Evolutionary conservation across 2,888 invertebrate genomes (phyloP).

Genomic region (Synanthedon myopaeformis): DNA sequence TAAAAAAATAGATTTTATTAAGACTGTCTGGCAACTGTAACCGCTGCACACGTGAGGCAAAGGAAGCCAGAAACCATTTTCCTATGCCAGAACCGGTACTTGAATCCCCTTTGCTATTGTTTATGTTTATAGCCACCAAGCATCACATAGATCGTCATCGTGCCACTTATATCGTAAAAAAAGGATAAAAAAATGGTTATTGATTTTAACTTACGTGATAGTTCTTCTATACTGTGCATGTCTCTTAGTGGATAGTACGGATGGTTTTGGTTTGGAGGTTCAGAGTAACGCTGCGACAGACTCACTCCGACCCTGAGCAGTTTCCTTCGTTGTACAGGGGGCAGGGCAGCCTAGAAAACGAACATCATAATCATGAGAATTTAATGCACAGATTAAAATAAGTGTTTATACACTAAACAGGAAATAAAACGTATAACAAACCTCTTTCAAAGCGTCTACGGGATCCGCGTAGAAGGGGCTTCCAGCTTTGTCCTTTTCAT

Average conservation of each 20-base stretch:
- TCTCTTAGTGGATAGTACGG: constrained; percentile 62
- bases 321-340: constrained; percentile 56
- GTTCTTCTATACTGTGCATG: constrained; percentile 67
- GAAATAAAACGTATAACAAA: constrained; percentile 16
- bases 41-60: too few species aligned
- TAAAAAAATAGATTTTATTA: constrained; percentile 9
- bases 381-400: not conserved
- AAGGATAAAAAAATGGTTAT: too few species aligned
- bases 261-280: constrained; percentile 67
- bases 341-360: constrained; percentile 40
- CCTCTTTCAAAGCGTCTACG: constrained; percentile 82
- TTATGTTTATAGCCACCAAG: too few species aligned
- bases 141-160: too few species aligned
- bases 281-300: constrained; percentile 72
- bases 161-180: too few species aligned
- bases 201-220: constrained; percentile 47
- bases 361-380: not conserved
- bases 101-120: too few species aligned
- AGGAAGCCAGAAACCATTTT: too few species aligned
- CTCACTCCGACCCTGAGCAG: constrained; percentile 49
- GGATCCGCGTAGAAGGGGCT: constrained; percentile 93
- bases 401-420: not conserved
- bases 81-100: too few species aligned
- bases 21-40: too few species aligned
- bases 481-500: constrained; percentile 75